A percentile compares a stretch with the other conserved stretches of the same genome.
Evolutionary conservation across 2,888 invertebrate genomes (phyloP).

Genomic region (Glomeris marginata): DNA sequence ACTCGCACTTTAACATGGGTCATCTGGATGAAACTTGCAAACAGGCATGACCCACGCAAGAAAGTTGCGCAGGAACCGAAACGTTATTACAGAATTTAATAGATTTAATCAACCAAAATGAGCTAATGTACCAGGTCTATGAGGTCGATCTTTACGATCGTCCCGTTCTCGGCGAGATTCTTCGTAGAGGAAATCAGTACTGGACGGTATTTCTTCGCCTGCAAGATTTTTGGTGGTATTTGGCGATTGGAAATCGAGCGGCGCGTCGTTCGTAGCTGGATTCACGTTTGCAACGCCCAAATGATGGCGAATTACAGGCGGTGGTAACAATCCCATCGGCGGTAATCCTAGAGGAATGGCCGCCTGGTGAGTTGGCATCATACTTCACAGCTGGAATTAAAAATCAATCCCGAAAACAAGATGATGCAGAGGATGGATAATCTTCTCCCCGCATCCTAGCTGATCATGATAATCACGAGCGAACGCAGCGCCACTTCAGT

Average conservation of each 20-base stretch:
- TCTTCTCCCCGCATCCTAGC: too few relatives aligned
- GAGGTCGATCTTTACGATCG: too few relatives aligned
- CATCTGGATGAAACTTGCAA: not conserved
- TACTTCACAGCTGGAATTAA: too few relatives aligned
- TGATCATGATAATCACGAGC: too few relatives aligned
- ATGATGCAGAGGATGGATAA: too few relatives aligned
- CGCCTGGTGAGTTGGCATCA: too few relatives aligned
- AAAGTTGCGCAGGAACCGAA: not conserved
- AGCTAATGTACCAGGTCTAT: too few relatives aligned
- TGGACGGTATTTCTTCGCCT: slow-evolving; percentile 32
- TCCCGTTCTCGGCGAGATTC: too few relatives aligned
- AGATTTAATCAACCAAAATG: too few relatives aligned
- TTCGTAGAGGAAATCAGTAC: slow-evolving; percentile 6
- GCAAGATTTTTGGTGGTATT: slow-evolving; percentile 44
- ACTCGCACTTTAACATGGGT: slow-evolving; percentile 10
- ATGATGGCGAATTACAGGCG: not conserved
- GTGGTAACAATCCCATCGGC: not conserved
- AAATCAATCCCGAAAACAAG: too few relatives aligned
- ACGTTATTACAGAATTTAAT: too few relatives aligned
- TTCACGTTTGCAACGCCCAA: slow-evolving; percentile 15
- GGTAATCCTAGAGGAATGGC: not conserved
- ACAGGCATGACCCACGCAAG: not conserved
- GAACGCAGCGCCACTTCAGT: too few relatives aligned
- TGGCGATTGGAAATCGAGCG: slow-evolving; percentile 38
- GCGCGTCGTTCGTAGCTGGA: slow-evolving; percentile 43